Evolutionary conservation across 2,888 invertebrate species (phyloP).

Genomic region (Gisinianus flammeolus): DNA sequence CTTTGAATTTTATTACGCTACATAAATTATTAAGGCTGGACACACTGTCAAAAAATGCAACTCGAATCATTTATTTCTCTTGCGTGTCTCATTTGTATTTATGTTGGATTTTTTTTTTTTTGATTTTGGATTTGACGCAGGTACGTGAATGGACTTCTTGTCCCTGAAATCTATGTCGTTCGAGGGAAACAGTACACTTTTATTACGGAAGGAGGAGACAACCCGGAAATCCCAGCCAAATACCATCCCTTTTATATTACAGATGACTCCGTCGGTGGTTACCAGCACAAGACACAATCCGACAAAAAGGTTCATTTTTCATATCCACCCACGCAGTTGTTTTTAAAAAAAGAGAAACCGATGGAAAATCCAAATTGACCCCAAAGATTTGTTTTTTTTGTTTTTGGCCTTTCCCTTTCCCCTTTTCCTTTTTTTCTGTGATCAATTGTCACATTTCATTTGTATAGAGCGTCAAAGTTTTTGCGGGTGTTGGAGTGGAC

Average conservation of each 20-base stretch:
- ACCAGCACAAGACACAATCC: constrained; percentile 78
- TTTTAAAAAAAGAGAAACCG: background rate
- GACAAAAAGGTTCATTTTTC: constrained; percentile 74
- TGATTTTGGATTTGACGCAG: background rate
- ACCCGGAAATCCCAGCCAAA: constrained; percentile 78
- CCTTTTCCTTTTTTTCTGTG: background rate
- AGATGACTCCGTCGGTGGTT: constrained; percentile 89
- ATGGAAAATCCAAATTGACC: background rate
- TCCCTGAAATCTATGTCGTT: constrained; percentile 82
- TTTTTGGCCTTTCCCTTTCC: background rate
- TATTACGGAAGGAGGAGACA: constrained; percentile 80
- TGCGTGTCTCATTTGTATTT: background rate
- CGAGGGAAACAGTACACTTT: constrained; percentile 47
- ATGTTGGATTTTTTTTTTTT: background rate
- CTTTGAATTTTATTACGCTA: no score
- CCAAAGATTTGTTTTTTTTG: background rate
- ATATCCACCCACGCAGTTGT: background rate
- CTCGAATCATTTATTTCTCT: no score
- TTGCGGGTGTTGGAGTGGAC: constrained; percentile 77
- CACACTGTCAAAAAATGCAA: no score
- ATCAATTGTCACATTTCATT: constrained; percentile 25
- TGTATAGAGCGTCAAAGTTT: constrained; percentile 75
- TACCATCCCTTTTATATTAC: constrained; percentile 92
- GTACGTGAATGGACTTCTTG: constrained; percentile 89
- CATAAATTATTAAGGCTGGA: no score